phyloP scores from a whole-genome alignment of 2,888 invertebrate genomes.

The Lepidocyrtinus sp. region DNA sequence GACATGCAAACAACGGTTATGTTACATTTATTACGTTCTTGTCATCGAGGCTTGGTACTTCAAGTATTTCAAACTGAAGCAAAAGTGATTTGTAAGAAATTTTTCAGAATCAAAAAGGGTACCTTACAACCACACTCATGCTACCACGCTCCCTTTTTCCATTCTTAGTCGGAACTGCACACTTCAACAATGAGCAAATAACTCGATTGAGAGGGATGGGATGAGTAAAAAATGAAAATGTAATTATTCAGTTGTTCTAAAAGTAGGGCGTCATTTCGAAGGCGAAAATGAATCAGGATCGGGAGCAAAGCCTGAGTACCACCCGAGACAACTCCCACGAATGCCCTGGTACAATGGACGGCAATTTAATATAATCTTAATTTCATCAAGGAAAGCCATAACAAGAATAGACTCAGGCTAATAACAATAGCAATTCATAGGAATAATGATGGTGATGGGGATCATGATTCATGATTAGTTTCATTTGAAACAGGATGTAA shows the following conservation, averaged over 20 bases:
- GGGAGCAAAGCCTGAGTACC: too few relatives aligned
- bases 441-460: neutral
- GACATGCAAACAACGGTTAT: too few relatives aligned
- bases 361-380: conserved; percentile 25
- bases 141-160: too few relatives aligned
- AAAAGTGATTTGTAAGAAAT: too few relatives aligned
- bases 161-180: too few relatives aligned
- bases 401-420: neutral
- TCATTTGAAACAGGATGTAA: conserved; percentile 1
- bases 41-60: too few relatives aligned
- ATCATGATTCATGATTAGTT: too few relatives aligned
- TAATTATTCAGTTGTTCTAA: neutral
- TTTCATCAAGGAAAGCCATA: conserved; percentile 22
- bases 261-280: conserved; percentile 50
- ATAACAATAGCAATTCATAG: neutral
- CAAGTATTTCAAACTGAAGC: too few relatives aligned
- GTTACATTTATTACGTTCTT: too few relatives aligned
- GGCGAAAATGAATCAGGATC: conserved; percentile 34
- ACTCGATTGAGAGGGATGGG: neutral
- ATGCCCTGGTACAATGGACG: neutral
- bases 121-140: too few relatives aligned
- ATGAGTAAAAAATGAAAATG: neutral
- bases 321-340: neutral
- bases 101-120: too few relatives aligned
- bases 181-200: neutral